phyloP scores from a whole-genome alignment of 2,797 vertebrate genomes.

The Yasuhikotakia modesta region DNA sequence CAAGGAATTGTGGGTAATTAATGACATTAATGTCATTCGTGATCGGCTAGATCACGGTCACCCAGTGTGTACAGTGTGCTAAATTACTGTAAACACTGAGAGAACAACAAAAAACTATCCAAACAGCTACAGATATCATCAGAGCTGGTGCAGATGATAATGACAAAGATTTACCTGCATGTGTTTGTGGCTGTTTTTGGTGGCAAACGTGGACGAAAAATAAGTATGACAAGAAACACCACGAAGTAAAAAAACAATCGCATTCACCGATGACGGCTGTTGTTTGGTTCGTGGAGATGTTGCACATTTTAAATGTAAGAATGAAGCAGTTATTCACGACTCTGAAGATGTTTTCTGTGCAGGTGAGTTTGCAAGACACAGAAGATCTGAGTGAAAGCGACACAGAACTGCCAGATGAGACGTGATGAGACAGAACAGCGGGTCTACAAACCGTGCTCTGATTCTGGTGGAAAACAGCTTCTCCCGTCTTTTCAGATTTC shows the following conservation, averaged over 20 bases:
- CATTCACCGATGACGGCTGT: constrained; percentile 32
- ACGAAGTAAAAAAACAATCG: constrained; percentile 24
- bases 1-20: constrained; percentile 72
- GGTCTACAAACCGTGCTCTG: constrained; percentile 99
- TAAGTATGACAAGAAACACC: constrained; percentile 28
- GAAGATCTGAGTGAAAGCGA: constrained; percentile 86
- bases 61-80: not conserved
- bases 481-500: constrained; percentile 99
- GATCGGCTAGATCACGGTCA: not conserved
- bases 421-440: constrained; percentile 69
- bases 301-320: constrained; percentile 56
- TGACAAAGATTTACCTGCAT: constrained; percentile 9
- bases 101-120: no score
- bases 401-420: constrained; percentile 85
- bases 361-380: constrained; percentile 84
- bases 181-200: constrained; percentile 12
- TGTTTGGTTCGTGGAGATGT: constrained; percentile 42
- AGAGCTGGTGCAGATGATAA: constrained; percentile 20
- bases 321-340: constrained; percentile 57
- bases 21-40: constrained; percentile 20
- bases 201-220: constrained; percentile 23
- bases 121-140: constrained; percentile 14
- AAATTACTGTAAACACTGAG: no score
- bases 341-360: constrained; percentile 72
- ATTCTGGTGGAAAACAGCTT: constrained; percentile 99